Evolutionary conservation across 23 tunicate genomes (phyloP), one percentile per base, ranked within the genome.

Genomic region (Halocynthia aurantium): DNA sequence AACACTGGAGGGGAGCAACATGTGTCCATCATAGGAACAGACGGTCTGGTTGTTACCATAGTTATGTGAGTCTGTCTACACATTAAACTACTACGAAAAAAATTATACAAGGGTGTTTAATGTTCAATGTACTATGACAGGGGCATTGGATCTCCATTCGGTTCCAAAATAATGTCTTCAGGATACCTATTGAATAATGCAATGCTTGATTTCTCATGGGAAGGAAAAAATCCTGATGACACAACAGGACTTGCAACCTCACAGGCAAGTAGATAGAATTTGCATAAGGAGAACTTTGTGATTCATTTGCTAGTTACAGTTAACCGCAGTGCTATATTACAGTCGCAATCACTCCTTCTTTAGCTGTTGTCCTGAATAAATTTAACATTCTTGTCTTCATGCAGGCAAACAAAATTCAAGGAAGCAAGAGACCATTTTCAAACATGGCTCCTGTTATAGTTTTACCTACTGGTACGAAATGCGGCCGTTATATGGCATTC

Each of bases 151-250:
- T 85, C 91, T 6, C 18, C 69, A 13, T 91, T 91, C 68, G 97
- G 97, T 40, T 91, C 97, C 13, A 69, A 80, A 21, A 51, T 55
- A 5, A 77, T 83, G 84, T 44, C 81, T 7, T 52, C 75, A 5
- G 97, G 97, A 19, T 65, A 81, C 53, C 20, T 91, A 7, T 17
- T 91, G 55, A 91, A 91, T 68, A 65, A 91, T 68, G 97, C 97
- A 49, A 85, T 85, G 97, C 52, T 62, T 7, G 97, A 91, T 71
- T 91, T 91, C 60, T 85, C 87, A 21, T 91, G 97, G 97, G 52
- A 51, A 15, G 83, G 78, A 8, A 80, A 80, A 68, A 19, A 19
- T 54, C 44, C 44, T 31, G 52, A 50, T 9, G 22, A 75, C 10
- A 10, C 20, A 9, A 21, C 9, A 40, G 76, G 76, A 17, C 56